Evolutionary conservation across 1,140 invertebrate genomes (phyloP).

Genomic region (Micrasema longulum): DNA sequence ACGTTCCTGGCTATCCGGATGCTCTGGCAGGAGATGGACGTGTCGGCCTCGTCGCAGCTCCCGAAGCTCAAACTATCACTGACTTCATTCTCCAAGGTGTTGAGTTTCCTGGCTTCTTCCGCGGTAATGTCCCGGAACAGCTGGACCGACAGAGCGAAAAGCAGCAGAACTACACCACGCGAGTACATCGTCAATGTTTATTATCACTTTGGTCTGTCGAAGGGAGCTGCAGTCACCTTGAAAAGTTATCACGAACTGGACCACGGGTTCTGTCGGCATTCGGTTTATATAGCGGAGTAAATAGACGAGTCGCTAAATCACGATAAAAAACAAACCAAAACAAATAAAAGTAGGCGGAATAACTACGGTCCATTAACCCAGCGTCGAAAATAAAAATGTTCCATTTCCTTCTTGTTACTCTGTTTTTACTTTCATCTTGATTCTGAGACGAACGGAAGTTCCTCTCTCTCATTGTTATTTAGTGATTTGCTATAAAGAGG

Average conservation of each 20-base stretch:
- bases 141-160: conserved; percentile 19
- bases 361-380: conserved; percentile 52
- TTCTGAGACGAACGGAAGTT: conserved; percentile 19
- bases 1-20: conserved; percentile 65
- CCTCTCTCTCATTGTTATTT: conserved; percentile 33
- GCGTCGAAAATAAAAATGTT: conserved; percentile 49
- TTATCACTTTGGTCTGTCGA: conserved; percentile 2
- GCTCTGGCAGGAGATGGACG: conserved; percentile 66
- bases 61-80: conserved; percentile 40
- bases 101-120: conserved; percentile 34
- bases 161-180: conserved; percentile 2
- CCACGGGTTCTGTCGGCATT: conserved; percentile 15
- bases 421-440: conserved; percentile 39
- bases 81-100: conserved; percentile 43
- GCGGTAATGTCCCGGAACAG: conserved; percentile 6
- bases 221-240: conserved; percentile 27
- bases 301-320: conserved; percentile 52
- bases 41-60: conserved; percentile 57
- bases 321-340: conserved; percentile 47
- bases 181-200: conserved; percentile 3
- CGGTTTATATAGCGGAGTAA: conserved; percentile 52
- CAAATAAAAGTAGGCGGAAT: conserved; percentile 50
- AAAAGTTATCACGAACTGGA: conserved; percentile 39
- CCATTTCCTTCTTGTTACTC: conserved; percentile 39
- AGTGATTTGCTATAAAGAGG: conserved; percentile 22